Base-by-base conservation (phyloP, 2,888 invertebrate genomes). In the Chironomus riparius region DNA sequence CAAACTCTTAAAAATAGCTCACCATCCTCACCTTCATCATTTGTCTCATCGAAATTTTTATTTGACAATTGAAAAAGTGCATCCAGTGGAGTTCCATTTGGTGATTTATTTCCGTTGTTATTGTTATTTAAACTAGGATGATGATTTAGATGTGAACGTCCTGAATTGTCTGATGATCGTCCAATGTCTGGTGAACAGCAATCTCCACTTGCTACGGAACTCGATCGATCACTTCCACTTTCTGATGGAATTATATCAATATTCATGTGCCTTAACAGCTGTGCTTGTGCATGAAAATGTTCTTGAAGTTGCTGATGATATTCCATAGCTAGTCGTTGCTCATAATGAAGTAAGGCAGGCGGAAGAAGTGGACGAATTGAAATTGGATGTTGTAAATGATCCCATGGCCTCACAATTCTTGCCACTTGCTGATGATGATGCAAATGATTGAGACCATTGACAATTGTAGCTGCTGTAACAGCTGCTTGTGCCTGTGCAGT, bases 21-120 rank as follows among this genome's bases (percentile, higher is more conserved):
- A 82, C 89, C 90, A 81, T 88, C 89, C 85, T 92, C 92, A 84
- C 93, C 90, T 85, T 92, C 92, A 84, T 93, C 90, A 83, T 92
- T 90, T 79, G 93, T 90, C 74, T 95, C 95, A 83, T 97, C 95
- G 84, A 97, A 97, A 78, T 96, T 96, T 86, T 97, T 97, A 85
- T 94, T 95, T 79, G 97, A 97, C 96, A 98, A 97, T 85, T 97
- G 95, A 86, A 97, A 96, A 69, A 98, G 89, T 0, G 97, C 97
- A 82, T 97, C 97, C 79, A 98, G 86, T 0, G 95, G 97, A 2
- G 96, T 96, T 77, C 91, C 91, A 79, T 84, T 79, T 84, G 87
- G 83, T 24, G 76, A 76, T 79, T 76, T 76, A 13, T 21, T 50
- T n/a, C 50, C 50, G 18, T 22, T 65, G 4, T 68, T 74, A 65